Percentiles rank a stretch among this genome's conserved stretches.
Evolutionary conservation across 2,888 invertebrate genomes (phyloP).

Genomic region (Mellilla xanthometata): DNA sequence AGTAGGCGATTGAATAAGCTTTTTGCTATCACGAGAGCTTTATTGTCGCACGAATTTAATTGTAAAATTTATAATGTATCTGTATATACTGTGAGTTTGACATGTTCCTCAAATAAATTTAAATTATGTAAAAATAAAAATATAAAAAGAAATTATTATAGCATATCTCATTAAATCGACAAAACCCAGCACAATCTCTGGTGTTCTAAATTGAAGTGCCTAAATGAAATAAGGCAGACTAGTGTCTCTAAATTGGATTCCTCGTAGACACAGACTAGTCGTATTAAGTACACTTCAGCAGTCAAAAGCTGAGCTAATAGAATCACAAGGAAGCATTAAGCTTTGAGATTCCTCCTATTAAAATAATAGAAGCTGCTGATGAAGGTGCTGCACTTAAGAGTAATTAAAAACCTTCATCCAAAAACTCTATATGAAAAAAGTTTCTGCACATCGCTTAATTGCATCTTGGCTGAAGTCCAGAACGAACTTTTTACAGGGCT

Average conservation of each 20-base stretch:
- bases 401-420: slow-evolving; percentile 22
- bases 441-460: slow-evolving; percentile 35
- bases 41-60: too few relatives aligned
- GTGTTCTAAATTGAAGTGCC: background rate
- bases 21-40: too few relatives aligned
- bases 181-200: background rate
- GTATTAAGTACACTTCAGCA: slow-evolving; percentile 20
- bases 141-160: too few relatives aligned
- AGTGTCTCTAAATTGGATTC: slow-evolving; percentile 22
- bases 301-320: slow-evolving; percentile 26
- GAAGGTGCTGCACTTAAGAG: slow-evolving; percentile 14
- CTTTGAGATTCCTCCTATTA: slow-evolving; percentile 5
- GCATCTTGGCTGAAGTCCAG: slow-evolving; percentile 34
- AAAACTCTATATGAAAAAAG: slow-evolving; percentile 27
- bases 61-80: too few relatives aligned
- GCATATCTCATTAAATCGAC: too few relatives aligned
- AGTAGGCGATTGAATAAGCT: too few relatives aligned
- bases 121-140: too few relatives aligned
- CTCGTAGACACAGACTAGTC: slow-evolving; percentile 10
- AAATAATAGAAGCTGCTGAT: slow-evolving; percentile 20
- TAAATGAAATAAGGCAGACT: slow-evolving; percentile 12
- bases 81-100: too few relatives aligned
- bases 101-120: too few relatives aligned
- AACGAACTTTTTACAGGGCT: slow-evolving; percentile 1
- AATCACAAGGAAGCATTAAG: slow-evolving; percentile 27